A percentile compares a stretch with the other conserved stretches of the same genome.
phyloP scores from a whole-genome alignment of 2,797 vertebrate genomes.

The Scleropages formosus region DNA sequence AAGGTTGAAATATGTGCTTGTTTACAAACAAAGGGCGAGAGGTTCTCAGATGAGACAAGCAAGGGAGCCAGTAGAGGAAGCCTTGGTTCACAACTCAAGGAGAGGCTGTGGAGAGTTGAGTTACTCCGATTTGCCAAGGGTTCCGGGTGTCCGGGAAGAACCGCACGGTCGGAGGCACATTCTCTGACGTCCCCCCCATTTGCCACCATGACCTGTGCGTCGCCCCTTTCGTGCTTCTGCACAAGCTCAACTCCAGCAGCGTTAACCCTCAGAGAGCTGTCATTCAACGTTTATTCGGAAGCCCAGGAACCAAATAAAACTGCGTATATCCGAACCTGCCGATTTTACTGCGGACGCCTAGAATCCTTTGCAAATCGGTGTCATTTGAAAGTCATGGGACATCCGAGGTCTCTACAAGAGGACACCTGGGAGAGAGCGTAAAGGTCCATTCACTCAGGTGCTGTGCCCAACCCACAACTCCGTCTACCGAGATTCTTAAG shows the following conservation, averaged over 20 bases:
- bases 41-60: not conserved
- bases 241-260: too few species aligned
- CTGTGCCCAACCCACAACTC: not conserved
- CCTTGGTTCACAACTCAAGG: not conserved
- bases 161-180: not conserved
- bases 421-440: not conserved
- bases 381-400: not conserved
- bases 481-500: not conserved
- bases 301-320: too few species aligned
- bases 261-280: too few species aligned
- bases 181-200: not conserved
- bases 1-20: not conserved
- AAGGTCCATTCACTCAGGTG: not conserved
- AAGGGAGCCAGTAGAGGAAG: not conserved
- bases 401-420: not conserved
- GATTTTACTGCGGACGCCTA: not conserved
- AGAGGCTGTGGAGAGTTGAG: not conserved
- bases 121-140: not conserved
- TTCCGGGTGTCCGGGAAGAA: not conserved
- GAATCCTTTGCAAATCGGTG: conserved; percentile 1
- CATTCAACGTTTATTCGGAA: too few species aligned
- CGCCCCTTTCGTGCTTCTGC: not conserved
- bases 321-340: too few species aligned
- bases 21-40: not conserved
- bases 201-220: not conserved